Evolutionary conservation across 2,888 invertebrate species (phyloP), one percentile per base, ranked within the genome.

Genomic region (Cremastinae sp.): DNA sequence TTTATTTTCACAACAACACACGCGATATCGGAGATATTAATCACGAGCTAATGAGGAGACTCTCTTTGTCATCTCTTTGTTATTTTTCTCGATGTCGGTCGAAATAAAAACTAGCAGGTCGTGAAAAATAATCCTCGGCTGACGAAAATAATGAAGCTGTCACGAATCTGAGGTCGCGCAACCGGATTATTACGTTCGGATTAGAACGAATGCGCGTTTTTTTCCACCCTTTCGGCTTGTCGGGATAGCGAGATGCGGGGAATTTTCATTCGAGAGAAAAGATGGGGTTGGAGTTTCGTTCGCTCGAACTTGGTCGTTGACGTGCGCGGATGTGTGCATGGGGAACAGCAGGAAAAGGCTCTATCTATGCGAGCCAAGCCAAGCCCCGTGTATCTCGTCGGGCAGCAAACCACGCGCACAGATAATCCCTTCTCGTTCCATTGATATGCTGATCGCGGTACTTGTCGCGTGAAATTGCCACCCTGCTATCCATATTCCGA

Each of bases 401-500:
- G 62, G 53, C 56, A 84, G 85, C 84, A 87, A 70, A 74, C 77
- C 73, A 65, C 73, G 73, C 86, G 87, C 83, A 81, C 85, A 85
- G 89, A 89, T 90, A 88, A 90, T 90, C 89, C 89, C 61, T 80
- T 78, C 70, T 59, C 71, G 81, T 82, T 81, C 88, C 83, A 89
- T 90, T 90, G 89, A 90, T 90, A 90, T 90, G 89, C 89, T 90
- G 89, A 90, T 90, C 86, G 78, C 81, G 84, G 87, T 86, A 90
- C 89, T 88, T 89, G 89, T 90, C 89, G 88, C 89, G 88, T 89
- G 89, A 90, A 90, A 90, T 89, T 90, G 89, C 88, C 88, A 88
- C 85, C 87, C 86, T 28, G 86, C 86, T 84, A 84, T 75, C 78
- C 82, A 83, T 84, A 85, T 84, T 87, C 85, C 87, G 59, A 49